Percentiles rank a stretch among this genome's conserved stretches.
These are phyloP conservation scores for Stegophylla sp. DNA, from an alignment of 2,888 invertebrate species.

Conservation along the genomic window DNA sequence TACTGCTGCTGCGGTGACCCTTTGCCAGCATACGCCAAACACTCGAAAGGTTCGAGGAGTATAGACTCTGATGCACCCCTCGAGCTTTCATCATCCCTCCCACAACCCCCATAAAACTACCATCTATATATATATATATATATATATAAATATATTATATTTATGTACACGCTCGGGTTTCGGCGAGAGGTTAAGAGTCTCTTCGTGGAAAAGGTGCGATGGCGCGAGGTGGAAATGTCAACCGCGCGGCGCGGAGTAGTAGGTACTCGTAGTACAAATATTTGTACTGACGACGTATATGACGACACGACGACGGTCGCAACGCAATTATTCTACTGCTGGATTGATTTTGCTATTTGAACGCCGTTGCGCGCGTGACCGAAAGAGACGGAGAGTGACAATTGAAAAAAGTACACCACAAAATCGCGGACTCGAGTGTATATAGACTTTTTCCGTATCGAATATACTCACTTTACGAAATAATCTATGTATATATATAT, in stretches of 20 bases:
- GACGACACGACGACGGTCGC: no score
- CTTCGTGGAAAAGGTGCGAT: background rate
- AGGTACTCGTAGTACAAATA: slow-evolving; percentile 17
- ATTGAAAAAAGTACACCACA: background rate
- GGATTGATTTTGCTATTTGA: background rate
- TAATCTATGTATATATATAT: background rate
- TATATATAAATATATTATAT: no score
- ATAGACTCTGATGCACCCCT: no score
- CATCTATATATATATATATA: background rate
- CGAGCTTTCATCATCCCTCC: no score
- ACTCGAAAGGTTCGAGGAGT: slow-evolving; percentile 20
- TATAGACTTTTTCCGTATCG: background rate
- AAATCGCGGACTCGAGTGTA: background rate
- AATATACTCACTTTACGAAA: background rate
- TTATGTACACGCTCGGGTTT: no score
- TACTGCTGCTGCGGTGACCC: slow-evolving; percentile 1
- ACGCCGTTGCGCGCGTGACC: background rate
- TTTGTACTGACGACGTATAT: background rate
- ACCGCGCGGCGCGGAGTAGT: background rate
- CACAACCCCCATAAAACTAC: no score
- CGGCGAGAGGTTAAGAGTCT: background rate
- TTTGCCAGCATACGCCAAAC: background rate
- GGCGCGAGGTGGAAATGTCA: background rate
- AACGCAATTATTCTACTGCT: background rate
- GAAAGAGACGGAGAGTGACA: background rate